Conservation (phyloP, 2,113 vertebrate species). For the Rhinolophus ferrumequinum region DNA sequence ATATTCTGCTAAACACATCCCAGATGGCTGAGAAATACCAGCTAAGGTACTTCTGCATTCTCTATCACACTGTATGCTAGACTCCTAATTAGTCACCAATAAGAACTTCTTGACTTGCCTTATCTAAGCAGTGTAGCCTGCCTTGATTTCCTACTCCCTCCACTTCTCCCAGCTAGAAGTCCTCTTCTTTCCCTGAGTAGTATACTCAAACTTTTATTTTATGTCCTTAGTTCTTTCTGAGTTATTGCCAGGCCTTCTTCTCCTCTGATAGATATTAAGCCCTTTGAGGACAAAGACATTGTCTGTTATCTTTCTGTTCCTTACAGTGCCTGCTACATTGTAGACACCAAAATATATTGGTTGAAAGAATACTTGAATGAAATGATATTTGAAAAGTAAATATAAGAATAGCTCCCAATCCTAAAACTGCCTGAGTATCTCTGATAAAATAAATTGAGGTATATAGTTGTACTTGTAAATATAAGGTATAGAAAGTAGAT, state of each 20-base stretch:
- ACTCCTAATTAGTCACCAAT: constrained; percentile 24
- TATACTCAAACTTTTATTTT: not conserved
- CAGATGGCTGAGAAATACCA: not conserved
- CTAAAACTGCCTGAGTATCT: not conserved
- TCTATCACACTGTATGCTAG: not conserved
- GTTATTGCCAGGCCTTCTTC: not conserved
- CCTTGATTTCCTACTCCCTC: not conserved
- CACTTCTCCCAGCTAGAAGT: not conserved
- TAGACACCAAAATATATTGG: not conserved
- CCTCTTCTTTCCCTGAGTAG: not conserved
- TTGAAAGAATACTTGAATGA: not conserved
- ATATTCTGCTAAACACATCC: not conserved
- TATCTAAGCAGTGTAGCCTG: not conserved
- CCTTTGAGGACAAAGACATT: not conserved
- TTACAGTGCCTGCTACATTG: not conserved
- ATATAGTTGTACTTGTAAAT: not conserved
- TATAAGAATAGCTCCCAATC: not conserved
- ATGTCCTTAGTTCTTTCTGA: not conserved
- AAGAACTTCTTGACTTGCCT: not conserved
- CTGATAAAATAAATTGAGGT: not conserved
- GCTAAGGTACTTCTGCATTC: not conserved
- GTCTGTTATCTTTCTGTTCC: not conserved
- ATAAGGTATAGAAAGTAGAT: not conserved
- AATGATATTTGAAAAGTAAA: constrained; percentile 26
- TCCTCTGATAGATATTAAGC: not conserved